phyloP scores from a whole-genome alignment of 1,140 invertebrate species.

The Diorhabda elongata region DNA sequence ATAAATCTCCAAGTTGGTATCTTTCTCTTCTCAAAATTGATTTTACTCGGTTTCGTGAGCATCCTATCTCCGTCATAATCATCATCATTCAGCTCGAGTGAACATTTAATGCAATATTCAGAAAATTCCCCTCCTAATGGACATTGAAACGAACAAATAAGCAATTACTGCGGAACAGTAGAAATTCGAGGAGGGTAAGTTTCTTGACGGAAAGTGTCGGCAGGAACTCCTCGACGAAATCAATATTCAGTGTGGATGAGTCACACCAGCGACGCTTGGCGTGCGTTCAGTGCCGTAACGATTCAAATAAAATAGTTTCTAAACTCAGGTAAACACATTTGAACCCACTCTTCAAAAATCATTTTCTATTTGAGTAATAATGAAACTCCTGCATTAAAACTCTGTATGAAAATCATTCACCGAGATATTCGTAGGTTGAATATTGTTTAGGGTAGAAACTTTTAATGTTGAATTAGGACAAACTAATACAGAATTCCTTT shows the following conservation, averaged over 20 bases:
- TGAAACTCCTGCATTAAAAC: no score
- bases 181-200: constrained; percentile 1
- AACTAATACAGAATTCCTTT: no score
- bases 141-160: constrained; percentile 2
- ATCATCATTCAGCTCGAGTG: constrained; percentile 1
- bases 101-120: constrained; percentile 3
- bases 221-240: constrained; percentile 1
- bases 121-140: constrained; percentile 1
- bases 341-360: no score
- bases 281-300: background rate
- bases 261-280: background rate
- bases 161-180: constrained; percentile 1
- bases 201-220: background rate
- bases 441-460: no score
- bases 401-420: no score
- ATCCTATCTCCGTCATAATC: background rate
- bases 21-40: background rate
- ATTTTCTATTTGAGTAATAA: no score
- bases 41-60: background rate
- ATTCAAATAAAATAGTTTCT: background rate
- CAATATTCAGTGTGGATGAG: background rate
- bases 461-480: no score
- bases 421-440: no score
- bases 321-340: no score
- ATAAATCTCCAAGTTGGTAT: background rate